Percentiles rank a stretch among this genome's conserved stretches.
These are phyloP conservation scores for Myodes glareolus DNA, from an alignment of 2,113 vertebrate species.

Conservation along the genomic window DNA sequence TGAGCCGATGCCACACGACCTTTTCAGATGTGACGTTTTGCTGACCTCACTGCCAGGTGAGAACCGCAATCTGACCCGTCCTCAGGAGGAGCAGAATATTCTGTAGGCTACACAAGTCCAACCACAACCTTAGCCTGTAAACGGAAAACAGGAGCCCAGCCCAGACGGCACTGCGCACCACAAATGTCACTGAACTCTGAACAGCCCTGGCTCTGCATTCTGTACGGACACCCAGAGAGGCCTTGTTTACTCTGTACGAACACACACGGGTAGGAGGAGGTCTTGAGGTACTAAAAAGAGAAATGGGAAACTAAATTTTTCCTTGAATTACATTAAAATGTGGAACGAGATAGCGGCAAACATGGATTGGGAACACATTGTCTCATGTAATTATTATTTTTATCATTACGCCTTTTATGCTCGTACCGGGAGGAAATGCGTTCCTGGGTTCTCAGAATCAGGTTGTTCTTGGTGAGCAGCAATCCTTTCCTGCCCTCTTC, in stretches of 20 bases:
- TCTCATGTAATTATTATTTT: neutral
- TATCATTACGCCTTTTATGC: neutral
- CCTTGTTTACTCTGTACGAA: neutral
- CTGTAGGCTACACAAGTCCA: neutral
- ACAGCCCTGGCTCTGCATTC: neutral
- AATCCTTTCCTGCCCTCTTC: no score
- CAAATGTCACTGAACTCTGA: neutral
- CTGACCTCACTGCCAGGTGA: neutral
- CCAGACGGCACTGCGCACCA: neutral
- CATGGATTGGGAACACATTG: neutral
- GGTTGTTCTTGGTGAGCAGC: neutral
- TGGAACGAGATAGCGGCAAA: neutral
- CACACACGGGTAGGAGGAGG: rapidly evolving
- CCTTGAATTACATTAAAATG: neutral
- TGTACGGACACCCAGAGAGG: no score
- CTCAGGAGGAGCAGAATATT: neutral
- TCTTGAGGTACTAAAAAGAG: neutral
- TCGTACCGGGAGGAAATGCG: neutral
- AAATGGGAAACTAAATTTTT: neutral
- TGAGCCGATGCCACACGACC: neutral
- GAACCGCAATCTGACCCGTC: neutral
- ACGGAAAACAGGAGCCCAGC: neutral
- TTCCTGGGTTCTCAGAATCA: neutral
- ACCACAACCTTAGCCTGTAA: rapidly evolving
- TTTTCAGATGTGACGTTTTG: neutral